A percentile compares a stretch with the other conserved stretches of the same genome.
Conservation (phyloP, 2,113 vertebrate genomes). For the Mungos mungo region DNA sequence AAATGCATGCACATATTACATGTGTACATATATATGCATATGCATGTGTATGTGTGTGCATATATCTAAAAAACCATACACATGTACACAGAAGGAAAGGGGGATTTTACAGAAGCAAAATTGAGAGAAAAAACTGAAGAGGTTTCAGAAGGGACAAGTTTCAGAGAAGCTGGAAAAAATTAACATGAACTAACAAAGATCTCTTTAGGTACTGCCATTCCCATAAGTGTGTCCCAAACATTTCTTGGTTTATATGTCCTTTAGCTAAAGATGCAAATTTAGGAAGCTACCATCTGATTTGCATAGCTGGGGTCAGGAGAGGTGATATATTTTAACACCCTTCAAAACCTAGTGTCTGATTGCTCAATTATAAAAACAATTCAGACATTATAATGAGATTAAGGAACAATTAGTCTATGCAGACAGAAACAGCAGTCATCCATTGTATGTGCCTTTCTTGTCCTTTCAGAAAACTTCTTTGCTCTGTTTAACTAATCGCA, state of each 20-base stretch:
- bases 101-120: neutral
- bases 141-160: neutral
- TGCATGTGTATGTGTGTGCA: too few relatives aligned
- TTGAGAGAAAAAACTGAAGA: neutral
- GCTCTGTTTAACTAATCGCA: neutral
- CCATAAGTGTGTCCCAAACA: neutral
- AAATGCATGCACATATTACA: neutral
- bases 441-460: accelerated
- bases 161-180: neutral
- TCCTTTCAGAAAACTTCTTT: neutral
- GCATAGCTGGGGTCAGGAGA: neutral
- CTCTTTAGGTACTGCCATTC: neutral
- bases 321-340: neutral
- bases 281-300: neutral
- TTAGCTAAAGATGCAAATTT: neutral
- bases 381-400: neutral
- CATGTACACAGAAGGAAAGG: neutral
- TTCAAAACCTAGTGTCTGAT: neutral
- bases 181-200: neutral
- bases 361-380: neutral
- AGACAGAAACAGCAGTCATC: neutral
- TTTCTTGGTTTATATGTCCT: neutral
- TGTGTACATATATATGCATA: neutral
- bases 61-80: neutral
- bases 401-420: neutral